Evolutionary conservation across 2,888 invertebrate genomes (phyloP).

Genomic region (Sipha maydis): DNA sequence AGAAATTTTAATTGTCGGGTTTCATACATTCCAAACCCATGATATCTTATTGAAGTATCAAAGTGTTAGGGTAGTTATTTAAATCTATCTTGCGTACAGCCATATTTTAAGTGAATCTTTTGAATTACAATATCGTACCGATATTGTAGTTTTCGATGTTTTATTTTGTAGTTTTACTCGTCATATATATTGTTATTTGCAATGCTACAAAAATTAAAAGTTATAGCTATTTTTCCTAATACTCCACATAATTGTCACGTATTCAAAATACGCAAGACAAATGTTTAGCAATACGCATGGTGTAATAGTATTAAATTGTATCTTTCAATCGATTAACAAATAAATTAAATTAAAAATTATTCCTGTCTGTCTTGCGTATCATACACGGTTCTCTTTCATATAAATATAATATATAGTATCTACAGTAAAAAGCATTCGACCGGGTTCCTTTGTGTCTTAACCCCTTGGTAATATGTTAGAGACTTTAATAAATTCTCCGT

Average conservation of each 20-base stretch:
- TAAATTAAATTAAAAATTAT: conserved; percentile 23
- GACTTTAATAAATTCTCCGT: conserved; percentile 55
- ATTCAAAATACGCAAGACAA: not conserved
- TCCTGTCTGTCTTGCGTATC: not conserved
- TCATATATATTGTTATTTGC: too few species aligned
- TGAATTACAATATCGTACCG: not conserved
- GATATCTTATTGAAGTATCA: too few species aligned
- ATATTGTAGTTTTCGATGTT: too few species aligned
- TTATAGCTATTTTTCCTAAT: not conserved
- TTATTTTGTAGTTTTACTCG: too few species aligned
- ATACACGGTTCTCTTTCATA: not conserved
- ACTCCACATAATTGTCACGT: not conserved
- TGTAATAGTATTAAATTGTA: not conserved
- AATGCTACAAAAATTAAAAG: too few species aligned
- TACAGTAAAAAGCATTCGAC: conserved; percentile 26
- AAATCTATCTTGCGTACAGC: too few species aligned
- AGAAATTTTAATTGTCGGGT: not conserved
- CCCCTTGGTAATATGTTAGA: conserved; percentile 17
- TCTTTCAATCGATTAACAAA: not conserved
- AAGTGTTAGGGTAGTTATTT: too few species aligned
- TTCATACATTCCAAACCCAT: not conserved
- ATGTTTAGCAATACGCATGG: not conserved
- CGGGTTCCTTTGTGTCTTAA: conserved; percentile 18
- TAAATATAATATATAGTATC: not conserved
- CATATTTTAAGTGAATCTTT: too few species aligned